Base-by-base conservation (phyloP, 1,140 invertebrate species). In the Elymnias hypermnestra region DNA sequence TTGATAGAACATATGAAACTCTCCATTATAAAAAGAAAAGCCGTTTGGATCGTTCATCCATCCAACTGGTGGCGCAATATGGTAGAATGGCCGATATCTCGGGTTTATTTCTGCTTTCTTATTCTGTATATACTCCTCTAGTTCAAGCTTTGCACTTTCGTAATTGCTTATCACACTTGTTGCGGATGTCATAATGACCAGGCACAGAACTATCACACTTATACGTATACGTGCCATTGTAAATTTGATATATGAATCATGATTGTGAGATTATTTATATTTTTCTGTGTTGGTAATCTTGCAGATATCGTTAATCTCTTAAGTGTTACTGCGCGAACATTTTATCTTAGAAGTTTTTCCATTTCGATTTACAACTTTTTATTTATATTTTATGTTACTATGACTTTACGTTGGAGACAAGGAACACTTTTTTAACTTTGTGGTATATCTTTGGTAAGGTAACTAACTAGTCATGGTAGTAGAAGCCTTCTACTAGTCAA, bases 51-150 rank as follows among this genome's bases (percentile, higher is more conserved):
- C 46, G 4, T 48, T 48, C 37, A 48, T 48, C 46, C 46, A 48
- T 22, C 46, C 46, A 6, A 40, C 38, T 2, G 46, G 37, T 4
- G 46, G 37, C 8, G 38, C 21, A 4, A 48, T 22, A 14, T 48
- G 46, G 29, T 48, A 48, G 7, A 63, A 61, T 3, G 67, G 60
- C 38, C 68, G 42, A 36, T 62, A 82, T 15, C 71, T 54, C 7
- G 47, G 61, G 26, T 76, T 70, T 3, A 81, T 70, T 8, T 72
- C 56, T 3, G 44, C 18, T 38, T 64, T 67, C 37, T 72, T 75
- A 4, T 58, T 44, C 29, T 53, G 29, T 21, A 83, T 77, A 13
- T 83, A 83, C 6, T 62, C 50, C 43, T 72, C 77, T 28, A 82
- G 22, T 19, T 82, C 65, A 1, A 18, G 29, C 29, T 62, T 68